These are phyloP conservation scores for Sternarchorhynchus goeldii DNA, from an alignment of 2,797 vertebrate species.

Conservation along the genomic window DNA sequence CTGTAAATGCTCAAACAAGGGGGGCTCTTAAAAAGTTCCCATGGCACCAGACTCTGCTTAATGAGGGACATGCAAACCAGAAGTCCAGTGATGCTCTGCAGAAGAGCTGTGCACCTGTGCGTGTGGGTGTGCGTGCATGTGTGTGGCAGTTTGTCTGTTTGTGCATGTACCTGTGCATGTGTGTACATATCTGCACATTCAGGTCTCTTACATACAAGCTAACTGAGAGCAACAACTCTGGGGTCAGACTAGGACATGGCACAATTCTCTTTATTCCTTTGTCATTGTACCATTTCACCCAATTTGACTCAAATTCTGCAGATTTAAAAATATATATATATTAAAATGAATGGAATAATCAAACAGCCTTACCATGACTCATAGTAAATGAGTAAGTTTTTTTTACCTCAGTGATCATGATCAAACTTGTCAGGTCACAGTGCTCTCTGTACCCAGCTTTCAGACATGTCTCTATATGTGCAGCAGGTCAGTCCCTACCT, in stretches of 20 bases:
- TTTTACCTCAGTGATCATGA: no score
- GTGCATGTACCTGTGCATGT: background rate
- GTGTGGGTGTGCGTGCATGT: slow-evolving; percentile 21
- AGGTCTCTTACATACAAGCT: slow-evolving; percentile 27
- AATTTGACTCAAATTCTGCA: background rate
- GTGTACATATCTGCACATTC: background rate
- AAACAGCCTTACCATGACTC: no score
- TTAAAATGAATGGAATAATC: no score
- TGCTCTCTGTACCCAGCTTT: no score
- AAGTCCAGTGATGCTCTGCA: slow-evolving; percentile 16
- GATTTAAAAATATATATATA: background rate
- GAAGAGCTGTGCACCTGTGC: slow-evolving; percentile 22
- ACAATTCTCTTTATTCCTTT: slow-evolving; percentile 15
- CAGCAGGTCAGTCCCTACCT: slow-evolving; percentile 90
- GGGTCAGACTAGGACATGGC: slow-evolving; percentile 2
- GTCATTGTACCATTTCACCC: background rate
- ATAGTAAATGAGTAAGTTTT: no score
- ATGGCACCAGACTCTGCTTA: slow-evolving; percentile 23
- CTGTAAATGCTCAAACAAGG: slow-evolving; percentile 42
- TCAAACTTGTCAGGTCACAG: no score
- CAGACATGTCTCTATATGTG: background rate
- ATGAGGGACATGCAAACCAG: slow-evolving; percentile 30
- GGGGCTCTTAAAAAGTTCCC: slow-evolving; percentile 32
- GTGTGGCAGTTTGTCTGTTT: slow-evolving; percentile 19
- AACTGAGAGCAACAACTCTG: slow-evolving; percentile 43